Base-by-base conservation (phyloP, 1,140 invertebrate genomes). In the Magallana ariakensis region DNA sequence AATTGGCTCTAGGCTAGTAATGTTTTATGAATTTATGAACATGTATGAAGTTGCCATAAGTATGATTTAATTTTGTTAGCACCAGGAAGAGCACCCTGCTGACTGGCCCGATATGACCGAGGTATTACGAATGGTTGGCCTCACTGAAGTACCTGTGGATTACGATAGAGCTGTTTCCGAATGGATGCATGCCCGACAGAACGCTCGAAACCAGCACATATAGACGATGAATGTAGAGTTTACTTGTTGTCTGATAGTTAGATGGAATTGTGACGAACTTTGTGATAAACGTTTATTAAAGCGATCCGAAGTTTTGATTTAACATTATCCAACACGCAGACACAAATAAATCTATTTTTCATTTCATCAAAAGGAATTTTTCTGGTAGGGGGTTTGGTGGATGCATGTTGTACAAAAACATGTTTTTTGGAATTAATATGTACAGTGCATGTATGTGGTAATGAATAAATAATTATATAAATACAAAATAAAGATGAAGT, bases 101-200 rank as follows among this genome's bases (percentile, higher is more conserved):
- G 66, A 75, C 13, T 75, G 66, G 66, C 66, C 66, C 13, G 66
- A 75, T 10, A 13, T 75, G 9, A 75, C 9, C 26, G 66, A 75
- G 26, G 22, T 75, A 13, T 75, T 75, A 75, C 66, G 66, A 75
- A 46, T 26, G 22, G 66, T 75, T 19, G 66, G 66, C 10, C 5
- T 75, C 22, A 75, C 66, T 22, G 66, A 75, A 75, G 66, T 26
- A 13, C 22, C 19, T 75, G 66, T 75, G 33, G 22, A 75, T 75
- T 75, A 75, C 22, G 66, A 75, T 13, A 75, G 33, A 13, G 66
- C 66, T 9, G 66, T 75, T 13, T 75, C 66, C 22, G 66, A 33
- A 75, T 75, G 66, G 66, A 75, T 75, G 5, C 11, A 9, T 26
- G 66, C 66, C 0, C 8, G 66, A 33, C 6, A 26, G 26, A 33